These are phyloP conservation scores for Lophotis ruficrista DNA, from an alignment of 2,113 vertebrate species.

Conservation along the genomic window DNA sequence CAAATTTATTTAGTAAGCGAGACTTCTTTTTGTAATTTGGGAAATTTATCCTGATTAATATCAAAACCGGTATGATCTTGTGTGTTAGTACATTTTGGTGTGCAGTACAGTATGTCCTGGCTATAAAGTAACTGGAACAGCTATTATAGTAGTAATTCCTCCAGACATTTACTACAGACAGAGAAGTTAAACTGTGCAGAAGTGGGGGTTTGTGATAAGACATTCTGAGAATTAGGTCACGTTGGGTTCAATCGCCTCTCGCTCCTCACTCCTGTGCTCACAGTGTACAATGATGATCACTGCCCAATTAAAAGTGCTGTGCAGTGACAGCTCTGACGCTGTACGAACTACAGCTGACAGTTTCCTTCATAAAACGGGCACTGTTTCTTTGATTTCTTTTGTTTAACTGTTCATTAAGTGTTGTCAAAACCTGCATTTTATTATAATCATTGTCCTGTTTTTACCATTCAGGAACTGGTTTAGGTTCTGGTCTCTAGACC, in stretches of 20 bases:
- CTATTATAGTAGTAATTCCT: not conserved
- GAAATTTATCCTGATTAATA: not conserved
- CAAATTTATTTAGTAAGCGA: not conserved
- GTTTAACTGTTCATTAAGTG: not conserved
- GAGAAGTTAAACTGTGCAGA: not conserved
- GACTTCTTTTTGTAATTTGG: not conserved
- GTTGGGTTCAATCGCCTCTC: conserved; percentile 10
- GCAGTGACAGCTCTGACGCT: not conserved
- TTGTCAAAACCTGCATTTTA: not conserved
- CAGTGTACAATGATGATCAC: not conserved
- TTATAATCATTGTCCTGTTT: not conserved
- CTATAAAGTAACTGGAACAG: not conserved
- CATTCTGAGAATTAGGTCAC: conserved; percentile 16
- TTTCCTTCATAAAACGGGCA: not conserved
- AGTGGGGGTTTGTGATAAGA: not conserved
- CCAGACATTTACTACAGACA: not conserved
- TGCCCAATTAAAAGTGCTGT: conserved; percentile 30
- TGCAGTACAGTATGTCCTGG: not conserved
- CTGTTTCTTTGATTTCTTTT: not conserved
- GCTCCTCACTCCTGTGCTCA: not conserved
- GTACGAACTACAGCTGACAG: not conserved
- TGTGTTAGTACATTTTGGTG: not conserved
- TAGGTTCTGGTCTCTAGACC: not conserved
- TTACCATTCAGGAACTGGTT: not conserved
- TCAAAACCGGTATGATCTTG: not conserved